These are phyloP conservation scores for Phymastichus coffea DNA, from an alignment of 1,140 invertebrate species.

Conservation along the genomic window DNA sequence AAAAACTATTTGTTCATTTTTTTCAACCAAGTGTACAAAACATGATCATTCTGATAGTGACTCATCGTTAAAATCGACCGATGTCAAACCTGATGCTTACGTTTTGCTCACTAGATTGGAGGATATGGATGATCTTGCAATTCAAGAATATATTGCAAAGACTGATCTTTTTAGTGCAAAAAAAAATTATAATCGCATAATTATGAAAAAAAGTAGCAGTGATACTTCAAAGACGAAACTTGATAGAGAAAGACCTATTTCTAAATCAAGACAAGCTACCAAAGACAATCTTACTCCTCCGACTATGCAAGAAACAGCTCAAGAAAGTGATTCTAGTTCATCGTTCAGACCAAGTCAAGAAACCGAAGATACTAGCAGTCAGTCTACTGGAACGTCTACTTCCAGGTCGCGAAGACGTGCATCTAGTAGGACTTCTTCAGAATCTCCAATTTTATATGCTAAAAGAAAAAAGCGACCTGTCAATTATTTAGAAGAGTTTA, in stretches of 20 bases:
- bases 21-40: conserved; percentile 18
- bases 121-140: conserved; percentile 2
- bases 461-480: conserved; percentile 11
- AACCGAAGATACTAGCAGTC: background rate
- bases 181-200: too few relatives aligned
- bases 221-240: too few relatives aligned
- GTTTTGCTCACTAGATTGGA: conserved; percentile 16
- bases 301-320: too few relatives aligned
- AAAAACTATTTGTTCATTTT: conserved; percentile 16
- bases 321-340: background rate
- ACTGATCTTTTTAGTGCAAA: background rate
- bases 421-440: background rate
- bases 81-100: background rate
- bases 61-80: background rate
- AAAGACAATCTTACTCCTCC: too few relatives aligned
- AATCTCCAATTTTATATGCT: background rate
- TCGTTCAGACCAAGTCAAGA: too few relatives aligned
- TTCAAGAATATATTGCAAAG: background rate
- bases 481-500: conserved; percentile 14
- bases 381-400: background rate
- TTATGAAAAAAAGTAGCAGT: too few relatives aligned
- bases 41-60: background rate
- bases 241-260: too few relatives aligned
- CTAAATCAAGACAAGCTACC: too few relatives aligned
- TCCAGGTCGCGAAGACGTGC: too few relatives aligned